phyloP scores from a whole-genome alignment of 2,888 invertebrate genomes.

The Morpho achilles region DNA sequence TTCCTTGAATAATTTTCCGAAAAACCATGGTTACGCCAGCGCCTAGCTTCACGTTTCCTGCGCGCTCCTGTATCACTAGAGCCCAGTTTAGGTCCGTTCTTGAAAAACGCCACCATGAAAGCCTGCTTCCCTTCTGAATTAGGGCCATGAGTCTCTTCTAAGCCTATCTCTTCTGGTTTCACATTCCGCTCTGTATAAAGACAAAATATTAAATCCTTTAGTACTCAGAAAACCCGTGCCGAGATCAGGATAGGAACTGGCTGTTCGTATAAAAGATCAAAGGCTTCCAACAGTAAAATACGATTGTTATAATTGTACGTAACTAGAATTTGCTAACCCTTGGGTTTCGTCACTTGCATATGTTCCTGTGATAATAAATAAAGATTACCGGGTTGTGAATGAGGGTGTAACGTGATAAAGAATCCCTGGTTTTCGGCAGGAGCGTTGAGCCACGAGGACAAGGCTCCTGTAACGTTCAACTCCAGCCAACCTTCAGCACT shows the following conservation, averaged over 20 bases:
- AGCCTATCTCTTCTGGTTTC: constrained; percentile 90
- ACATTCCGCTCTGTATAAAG: constrained; percentile 83
- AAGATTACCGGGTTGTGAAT: constrained; percentile 81
- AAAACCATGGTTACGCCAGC: constrained; percentile 72
- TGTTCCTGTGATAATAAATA: background rate
- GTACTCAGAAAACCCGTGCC: too few relatives aligned
- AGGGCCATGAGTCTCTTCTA: constrained; percentile 85
- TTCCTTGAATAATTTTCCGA: constrained; percentile 76
- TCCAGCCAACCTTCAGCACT: constrained; percentile 92
- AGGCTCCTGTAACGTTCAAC: constrained; percentile 88
- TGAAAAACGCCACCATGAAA: constrained; percentile 94
- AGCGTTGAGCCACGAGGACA: constrained; percentile 88
- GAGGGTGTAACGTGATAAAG: constrained; percentile 87
- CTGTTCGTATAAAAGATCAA: too few relatives aligned
- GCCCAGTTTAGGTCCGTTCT: constrained; percentile 78
- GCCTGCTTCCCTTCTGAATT: constrained; percentile 88
- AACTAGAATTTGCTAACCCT: too few relatives aligned
- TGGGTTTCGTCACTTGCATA: too few relatives aligned
- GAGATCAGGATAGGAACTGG: too few relatives aligned
- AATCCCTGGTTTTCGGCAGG: constrained; percentile 91
- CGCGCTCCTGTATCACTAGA: constrained; percentile 77
- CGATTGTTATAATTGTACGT: too few relatives aligned
- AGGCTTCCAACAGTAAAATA: too few relatives aligned
- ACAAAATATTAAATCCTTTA: background rate
- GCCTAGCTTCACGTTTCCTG: constrained; percentile 78